phyloP scores from a whole-genome alignment of 2,113 vertebrate genomes.

The Melanostigma gelatinosum region DNA sequence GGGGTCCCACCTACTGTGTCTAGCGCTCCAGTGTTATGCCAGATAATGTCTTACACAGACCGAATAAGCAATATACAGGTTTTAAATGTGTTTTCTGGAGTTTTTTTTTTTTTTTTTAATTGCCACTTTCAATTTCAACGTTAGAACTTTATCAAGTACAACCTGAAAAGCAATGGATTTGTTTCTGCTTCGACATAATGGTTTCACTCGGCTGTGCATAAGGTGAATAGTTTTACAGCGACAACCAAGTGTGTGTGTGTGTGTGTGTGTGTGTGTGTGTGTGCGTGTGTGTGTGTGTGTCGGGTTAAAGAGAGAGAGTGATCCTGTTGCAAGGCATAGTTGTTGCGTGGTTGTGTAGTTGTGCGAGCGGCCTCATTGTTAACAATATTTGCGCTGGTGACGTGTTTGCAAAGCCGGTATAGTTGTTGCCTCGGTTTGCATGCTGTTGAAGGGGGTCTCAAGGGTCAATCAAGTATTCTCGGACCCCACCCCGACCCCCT shows the following conservation, averaged over 20 bases:
- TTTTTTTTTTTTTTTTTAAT: too few species aligned
- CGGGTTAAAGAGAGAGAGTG: background rate
- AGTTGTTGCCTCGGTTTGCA: background rate
- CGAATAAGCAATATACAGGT: background rate
- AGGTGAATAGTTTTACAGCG: too few species aligned
- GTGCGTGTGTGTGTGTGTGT: background rate
- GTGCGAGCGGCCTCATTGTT: background rate
- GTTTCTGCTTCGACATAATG: too few species aligned
- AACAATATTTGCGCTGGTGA: background rate
- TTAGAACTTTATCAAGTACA: too few species aligned
- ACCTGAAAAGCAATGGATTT: too few species aligned
- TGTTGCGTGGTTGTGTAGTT: constrained; percentile 1
- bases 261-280: background rate
- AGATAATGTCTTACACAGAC: background rate
- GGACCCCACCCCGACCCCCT: background rate
- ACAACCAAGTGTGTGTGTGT: background rate
- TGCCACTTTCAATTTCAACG: too few species aligned
- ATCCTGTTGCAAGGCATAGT: background rate
- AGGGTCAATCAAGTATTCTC: background rate
- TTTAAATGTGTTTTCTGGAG: background rate
- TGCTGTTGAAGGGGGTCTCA: too few species aligned
- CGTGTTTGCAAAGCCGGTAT: background rate
- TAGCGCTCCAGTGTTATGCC: background rate
- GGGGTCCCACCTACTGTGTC: background rate
- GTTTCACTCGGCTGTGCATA: too few species aligned